Evolutionary conservation across 2,113 vertebrate species (phyloP).

Genomic region (Monarcha castaneiventris): DNA sequence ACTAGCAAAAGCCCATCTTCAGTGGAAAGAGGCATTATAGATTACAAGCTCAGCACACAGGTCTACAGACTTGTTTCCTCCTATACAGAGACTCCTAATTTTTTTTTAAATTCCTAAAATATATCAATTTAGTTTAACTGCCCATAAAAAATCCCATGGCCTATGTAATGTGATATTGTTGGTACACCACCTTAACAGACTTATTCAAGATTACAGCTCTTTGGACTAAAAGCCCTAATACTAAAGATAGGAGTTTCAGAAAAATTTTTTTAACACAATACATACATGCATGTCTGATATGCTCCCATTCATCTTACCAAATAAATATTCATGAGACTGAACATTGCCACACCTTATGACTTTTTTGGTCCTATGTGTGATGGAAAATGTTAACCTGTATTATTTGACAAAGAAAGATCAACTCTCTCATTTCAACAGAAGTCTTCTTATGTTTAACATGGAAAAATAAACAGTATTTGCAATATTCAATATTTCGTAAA

Average conservation of each 20-base stretch:
- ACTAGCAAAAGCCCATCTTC: neutral
- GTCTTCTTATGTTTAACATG: neutral
- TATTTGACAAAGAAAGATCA: neutral
- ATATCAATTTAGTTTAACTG: neutral
- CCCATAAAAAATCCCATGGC: neutral
- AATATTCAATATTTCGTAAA: neutral
- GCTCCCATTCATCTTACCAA: neutral
- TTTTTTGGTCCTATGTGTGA: neutral
- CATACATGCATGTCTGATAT: neutral
- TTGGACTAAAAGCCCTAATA: neutral
- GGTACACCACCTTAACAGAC: neutral
- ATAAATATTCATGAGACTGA: neutral
- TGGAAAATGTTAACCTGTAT: neutral
- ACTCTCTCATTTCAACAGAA: neutral
- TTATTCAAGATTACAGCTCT: neutral
- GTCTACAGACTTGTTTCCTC: neutral
- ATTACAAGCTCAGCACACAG: neutral
- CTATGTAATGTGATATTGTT: rapidly evolving
- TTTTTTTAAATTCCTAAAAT: neutral
- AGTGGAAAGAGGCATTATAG: neutral
- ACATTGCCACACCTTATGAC: neutral
- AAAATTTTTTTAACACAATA: neutral
- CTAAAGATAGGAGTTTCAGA: neutral
- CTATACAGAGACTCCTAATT: rapidly evolving
- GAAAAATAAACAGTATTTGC: neutral